Base-by-base conservation (phyloP, 2,113 vertebrate species). In the Mungos mungo region DNA sequence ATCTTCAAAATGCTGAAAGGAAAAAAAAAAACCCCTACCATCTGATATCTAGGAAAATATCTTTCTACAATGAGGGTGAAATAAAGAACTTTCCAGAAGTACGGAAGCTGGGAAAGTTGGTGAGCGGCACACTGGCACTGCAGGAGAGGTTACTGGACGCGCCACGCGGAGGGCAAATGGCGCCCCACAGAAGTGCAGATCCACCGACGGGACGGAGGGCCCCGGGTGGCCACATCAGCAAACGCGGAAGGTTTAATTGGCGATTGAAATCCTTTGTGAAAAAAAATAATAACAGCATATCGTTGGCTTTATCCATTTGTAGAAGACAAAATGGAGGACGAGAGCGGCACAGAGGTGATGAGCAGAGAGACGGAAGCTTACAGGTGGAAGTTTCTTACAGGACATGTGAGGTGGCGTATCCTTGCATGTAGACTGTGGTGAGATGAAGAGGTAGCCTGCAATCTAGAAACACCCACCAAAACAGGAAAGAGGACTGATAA, bases 61-160 rank as follows among this genome's bases (percentile, higher is more conserved):
- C 87, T 47, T 81, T 91, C 27, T 76, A 69, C 88, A 41, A 13
- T 38, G 69, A 77, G 50, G n/a, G 52, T 0, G 50, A 82, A 31
- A 35, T 80, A 81, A 92, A 92, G 77, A 68, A 60, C 7, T 68
- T 68, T 35, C 60, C 79, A 63, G 83, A 83, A 76, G 66, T 41
- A 45, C 12, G 2, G 11, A 76, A 68, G 60, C 68, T n/a, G 88
- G 79, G 77, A 71, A 65, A 68, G 41, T 68, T 68, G 35, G 74
- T 21, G 25, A 57, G 31, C 66, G 15, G 13, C 76, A 16, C 15
- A 76, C 18, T 0, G 25, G 45, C 19, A 41, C 47, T 66, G n/a
- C 31, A 25, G 54, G 3, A 47, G 65, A 66, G 33, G 81, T 45
- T 45, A 21, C 18, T 5, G n/a, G 54, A 41, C 31, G n/a, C 54